Evolutionary conservation across 2,113 vertebrate species (phyloP), one percentile per base, ranked within the genome.

Genomic region (Hyla sarda): DNA sequence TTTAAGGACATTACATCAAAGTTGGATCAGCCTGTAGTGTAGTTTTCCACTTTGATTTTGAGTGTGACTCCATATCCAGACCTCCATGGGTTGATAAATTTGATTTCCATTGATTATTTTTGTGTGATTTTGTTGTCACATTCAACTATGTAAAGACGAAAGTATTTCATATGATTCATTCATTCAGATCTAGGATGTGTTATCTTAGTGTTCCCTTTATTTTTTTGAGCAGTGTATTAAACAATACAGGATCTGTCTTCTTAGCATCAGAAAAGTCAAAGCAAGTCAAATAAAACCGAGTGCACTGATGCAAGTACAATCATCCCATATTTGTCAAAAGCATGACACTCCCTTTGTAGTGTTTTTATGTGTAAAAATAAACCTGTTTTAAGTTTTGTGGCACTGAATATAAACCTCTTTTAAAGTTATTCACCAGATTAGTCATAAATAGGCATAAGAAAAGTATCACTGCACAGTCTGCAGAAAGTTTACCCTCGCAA

Each of bases 251-350:
- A 13, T 21, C 17, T 47, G 34, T 47, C 34, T 17, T 81, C 56
- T 62, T 45, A 81, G 56, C 47, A 14, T 81, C 34, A 81, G 37
- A 1, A 11, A 41, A 58, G 32, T 30, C 50, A 79, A 54, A 45
- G 19, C 3, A 41, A 80, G 34, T 32, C 54, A 62, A 60, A 6
- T 52, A 37, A 34, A 50, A 37, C 23, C 12, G 23, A 74, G 45
- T 25, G 72, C 41, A 47, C 1, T 17, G 47, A 62, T 14, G 77
- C 12, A 41, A 62, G 3, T 28, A 62, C 41, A 32, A 56, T 78
- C 48, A 78, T 23, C 56, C 48, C 30, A 23, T 80, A 62, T 54
- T 77, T 77, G 48, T 81, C 78, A 81, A 45, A 47, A 58, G 60
- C 37, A 62, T 81, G 23, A 65, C 56, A 28, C 23, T 47, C 37